Percentiles rank a stretch among this genome's conserved stretches.
These are phyloP conservation scores for Euplagia quadripunctaria DNA, from an alignment of 2,888 invertebrate genomes.

Conservation along the genomic window DNA sequence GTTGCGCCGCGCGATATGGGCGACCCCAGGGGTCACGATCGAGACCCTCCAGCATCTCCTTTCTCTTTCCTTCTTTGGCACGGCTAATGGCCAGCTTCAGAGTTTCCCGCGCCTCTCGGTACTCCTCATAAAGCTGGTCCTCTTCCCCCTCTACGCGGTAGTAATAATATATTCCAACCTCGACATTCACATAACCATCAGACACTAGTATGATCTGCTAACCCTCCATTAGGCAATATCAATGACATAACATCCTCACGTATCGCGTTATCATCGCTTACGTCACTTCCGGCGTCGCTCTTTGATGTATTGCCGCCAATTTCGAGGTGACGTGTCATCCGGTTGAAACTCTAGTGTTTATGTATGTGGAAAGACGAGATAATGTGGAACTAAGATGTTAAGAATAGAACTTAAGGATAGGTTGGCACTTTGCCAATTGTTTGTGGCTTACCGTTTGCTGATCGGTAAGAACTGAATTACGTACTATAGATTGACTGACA, in stretches of 20 bases:
- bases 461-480: neutral
- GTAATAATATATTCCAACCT: conserved; percentile 9
- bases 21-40: too few species aligned
- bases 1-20: too few species aligned
- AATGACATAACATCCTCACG: conserved; percentile 21
- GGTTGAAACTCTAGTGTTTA: conserved; percentile 14
- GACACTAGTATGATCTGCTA: conserved; percentile 11
- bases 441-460: conserved; percentile 2
- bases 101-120: too few species aligned
- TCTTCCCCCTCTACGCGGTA: too few species aligned
- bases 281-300: conserved; percentile 21
- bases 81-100: too few species aligned
- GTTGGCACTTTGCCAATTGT: neutral
- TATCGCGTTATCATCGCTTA: conserved; percentile 28
- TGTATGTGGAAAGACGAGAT: neutral
- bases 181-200: conserved; percentile 9
- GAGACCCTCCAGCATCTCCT: too few species aligned
- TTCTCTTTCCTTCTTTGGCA: too few species aligned
- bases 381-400: neutral
- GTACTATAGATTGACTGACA: neutral
- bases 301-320: conserved; percentile 35
- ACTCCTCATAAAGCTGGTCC: too few species aligned
- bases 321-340: conserved; percentile 30
- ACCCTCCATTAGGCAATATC: conserved; percentile 15
- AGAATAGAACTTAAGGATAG: neutral